Base-by-base conservation (phyloP, 1,140 invertebrate genomes). In the Drosophila albomicans region DNA sequence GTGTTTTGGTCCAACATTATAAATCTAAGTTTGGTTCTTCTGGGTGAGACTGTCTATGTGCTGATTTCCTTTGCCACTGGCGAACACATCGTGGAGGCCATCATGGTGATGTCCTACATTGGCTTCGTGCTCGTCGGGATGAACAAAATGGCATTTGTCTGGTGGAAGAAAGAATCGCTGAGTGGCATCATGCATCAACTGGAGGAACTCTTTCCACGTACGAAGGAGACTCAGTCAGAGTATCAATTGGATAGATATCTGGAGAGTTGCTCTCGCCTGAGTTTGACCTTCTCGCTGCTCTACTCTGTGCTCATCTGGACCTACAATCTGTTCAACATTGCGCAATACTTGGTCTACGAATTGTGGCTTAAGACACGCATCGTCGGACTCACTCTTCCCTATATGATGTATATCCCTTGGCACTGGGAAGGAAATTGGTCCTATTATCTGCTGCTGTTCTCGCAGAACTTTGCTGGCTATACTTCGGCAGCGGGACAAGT, bases 261-360 rank as follows among this genome's bases (percentile, higher is more conserved):
- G 8, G n/a, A 61, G 0, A 79, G 75, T 8, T 78, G 77, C 5
- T 61, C 65, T 0, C 46, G 70, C 2, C 71, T 91, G 2, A 91
- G 84, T n/a, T 10, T 80, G 0, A 75, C 45, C n/a, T 92, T 91
- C 30, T 38, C 81, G 1, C 8, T 77, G 11, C 79, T 91, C 10
- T 91, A 91, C 13, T 81, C 79, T 0, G 62, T 91, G 35, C 74
- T 91, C 0, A 91, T 91, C 3, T 92, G 84, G 84, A 92, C 91
- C 1, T 92, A 82, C 43, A 92, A 92, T 68, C 58, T 92, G 1
- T 91, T 86, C 30, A 65, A 74, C 5, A 78, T 75, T 20, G 74
- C 80, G 66, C 75, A 92, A 15, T 91, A 73, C 38, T 10, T 81
- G 1, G 48, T 92, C 8, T 86, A 88, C 15, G 91, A 92, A 8